These are phyloP conservation scores for Sarcophaga peregrina DNA, from an alignment of 1,140 invertebrate species.

Conservation along the genomic window DNA sequence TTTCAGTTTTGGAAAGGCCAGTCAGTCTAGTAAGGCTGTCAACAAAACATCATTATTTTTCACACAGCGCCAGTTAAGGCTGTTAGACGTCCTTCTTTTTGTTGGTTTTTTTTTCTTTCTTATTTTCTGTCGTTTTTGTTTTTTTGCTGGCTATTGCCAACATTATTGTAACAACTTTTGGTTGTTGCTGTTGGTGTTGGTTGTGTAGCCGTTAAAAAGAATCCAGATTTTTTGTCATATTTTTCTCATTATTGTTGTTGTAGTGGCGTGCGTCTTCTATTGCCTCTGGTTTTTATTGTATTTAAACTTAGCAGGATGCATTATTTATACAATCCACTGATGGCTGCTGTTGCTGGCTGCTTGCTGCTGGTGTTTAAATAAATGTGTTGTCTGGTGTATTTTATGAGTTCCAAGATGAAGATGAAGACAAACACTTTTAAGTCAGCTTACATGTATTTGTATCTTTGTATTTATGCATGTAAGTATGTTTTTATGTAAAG, in stretches of 20 bases:
- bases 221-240: not conserved
- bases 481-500: too few species aligned
- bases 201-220: not conserved
- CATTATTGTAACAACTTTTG: not conserved
- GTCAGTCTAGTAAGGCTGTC: conserved; percentile 5
- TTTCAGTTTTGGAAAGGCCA: conserved; percentile 18
- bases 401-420: not conserved
- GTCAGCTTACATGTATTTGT: not conserved
- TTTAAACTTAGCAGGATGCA: conserved; percentile 23
- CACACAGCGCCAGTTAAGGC: conserved; percentile 12
- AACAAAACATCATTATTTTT: conserved; percentile 27
- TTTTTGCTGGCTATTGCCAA: not conserved
- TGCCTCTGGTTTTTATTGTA: not conserved
- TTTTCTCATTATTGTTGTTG: not conserved
- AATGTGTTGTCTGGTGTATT: conserved; percentile 18
- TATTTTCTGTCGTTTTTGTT: not conserved
- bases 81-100: conserved; percentile 12
- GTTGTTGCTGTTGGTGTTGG: not conserved
- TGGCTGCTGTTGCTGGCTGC: not conserved
- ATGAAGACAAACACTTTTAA: not conserved
- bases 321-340: conserved; percentile 10
- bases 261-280: not conserved
- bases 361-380: conserved; percentile 21
- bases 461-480: too few species aligned
- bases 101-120: too few species aligned